Conservation (phyloP, 2,113 vertebrate species). For the Phylloscopus trochilus region DNA sequence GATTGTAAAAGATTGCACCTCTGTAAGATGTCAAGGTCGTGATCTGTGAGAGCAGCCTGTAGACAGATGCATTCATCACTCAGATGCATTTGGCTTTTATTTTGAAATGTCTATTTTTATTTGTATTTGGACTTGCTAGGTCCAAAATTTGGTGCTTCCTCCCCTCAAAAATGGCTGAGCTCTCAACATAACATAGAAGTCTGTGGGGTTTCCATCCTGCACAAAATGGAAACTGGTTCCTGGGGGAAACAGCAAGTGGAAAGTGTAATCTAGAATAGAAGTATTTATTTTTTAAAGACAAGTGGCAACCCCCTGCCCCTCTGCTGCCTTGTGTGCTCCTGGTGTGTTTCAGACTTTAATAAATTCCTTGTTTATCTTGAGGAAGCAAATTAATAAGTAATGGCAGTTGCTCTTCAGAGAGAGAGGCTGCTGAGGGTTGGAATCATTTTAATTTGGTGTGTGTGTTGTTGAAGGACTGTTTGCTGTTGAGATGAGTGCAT, state of each 20-base stretch:
- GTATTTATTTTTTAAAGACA: constrained; percentile 16
- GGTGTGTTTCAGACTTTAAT: not conserved
- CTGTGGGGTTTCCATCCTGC: not conserved
- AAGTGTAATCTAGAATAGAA: not conserved
- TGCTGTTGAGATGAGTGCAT: rapidly evolving
- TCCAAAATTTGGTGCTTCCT: not conserved
- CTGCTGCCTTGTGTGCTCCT: not conserved
- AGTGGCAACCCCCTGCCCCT: not conserved
- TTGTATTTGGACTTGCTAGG: not conserved
- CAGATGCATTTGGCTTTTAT: not conserved
- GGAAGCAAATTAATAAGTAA: constrained; percentile 14
- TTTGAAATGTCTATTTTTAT: not conserved
- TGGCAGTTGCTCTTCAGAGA: not conserved
- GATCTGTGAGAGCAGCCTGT: not conserved
- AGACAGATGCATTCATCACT: not conserved
- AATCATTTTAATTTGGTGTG: rapidly evolving
- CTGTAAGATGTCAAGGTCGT: not conserved
- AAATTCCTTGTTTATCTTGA: constrained; percentile 12
- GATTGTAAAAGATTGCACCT: not conserved
- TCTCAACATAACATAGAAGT: not conserved
- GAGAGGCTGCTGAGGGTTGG: not conserved
- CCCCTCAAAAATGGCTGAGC: not conserved
- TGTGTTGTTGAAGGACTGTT: not conserved
- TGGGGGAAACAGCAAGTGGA: not conserved
- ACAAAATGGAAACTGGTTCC: not conserved